Base-by-base conservation (phyloP, 2,797 vertebrate species). In the Poliocrania exsul region DNA sequence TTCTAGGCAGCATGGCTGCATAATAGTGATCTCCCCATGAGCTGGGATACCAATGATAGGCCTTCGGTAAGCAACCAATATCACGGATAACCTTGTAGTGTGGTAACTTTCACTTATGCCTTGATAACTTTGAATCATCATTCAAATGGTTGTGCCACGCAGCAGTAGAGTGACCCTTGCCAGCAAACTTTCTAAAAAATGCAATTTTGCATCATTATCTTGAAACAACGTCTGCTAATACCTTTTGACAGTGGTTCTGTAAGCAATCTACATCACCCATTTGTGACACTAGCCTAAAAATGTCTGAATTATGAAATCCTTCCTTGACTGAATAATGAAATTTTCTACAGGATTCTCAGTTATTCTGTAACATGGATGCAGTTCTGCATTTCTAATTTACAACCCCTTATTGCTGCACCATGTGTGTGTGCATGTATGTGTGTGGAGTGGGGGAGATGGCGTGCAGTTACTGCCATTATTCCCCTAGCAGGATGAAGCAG, bases 391-490 rank as follows among this genome's bases (percentile, higher is more conserved):
- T 79, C 42, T 72, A 57, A 56, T 23, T 8, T 19, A 8, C 12
- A 60, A 14, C 2, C 21, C 21, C 18, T 47, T 47, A 19, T 21
- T 57, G 9, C 17, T 14, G n/a, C 8, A 17, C 10, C 1, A 5
- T 3, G 4, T 53, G 28, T 53, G 50, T 53, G 44, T 44, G 44
- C 19, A 11, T 19, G 8, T 16, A 3, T 18, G 24, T 29, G 4
- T 23, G 7, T 6, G 14, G 37, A 62, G 6, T 4, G 1, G 5
- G 3, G 3, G 6, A 46, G 28, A 26, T 24, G 16, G 62, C 9
- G 8, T 38, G 8, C 13, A 40, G 18, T 47, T 82, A 49, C 4
- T 57, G 26, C 8, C 13, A 53, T 19, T 10, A 31, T 26, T 14
- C 5, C 24, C 37, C 65, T n/a, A 54, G 4, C 21, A 70, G 35